These are phyloP conservation scores for Pelmatolapia mariae DNA, from an alignment of 2,113 vertebrate species.

Conservation along the genomic window DNA sequence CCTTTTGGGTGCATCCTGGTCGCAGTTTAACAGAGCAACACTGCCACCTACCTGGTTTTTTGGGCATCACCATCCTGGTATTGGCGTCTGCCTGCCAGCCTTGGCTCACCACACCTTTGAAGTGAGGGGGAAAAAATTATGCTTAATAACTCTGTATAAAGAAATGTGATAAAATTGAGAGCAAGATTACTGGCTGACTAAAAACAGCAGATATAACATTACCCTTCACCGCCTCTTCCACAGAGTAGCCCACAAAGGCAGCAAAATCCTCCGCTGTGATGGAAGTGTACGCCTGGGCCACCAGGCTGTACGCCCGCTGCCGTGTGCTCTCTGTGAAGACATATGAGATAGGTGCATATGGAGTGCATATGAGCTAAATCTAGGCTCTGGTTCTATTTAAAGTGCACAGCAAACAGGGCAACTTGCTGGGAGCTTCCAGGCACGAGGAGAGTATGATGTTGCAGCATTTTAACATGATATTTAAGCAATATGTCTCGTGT, in stretches of 20 bases:
- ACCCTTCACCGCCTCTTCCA: conserved; percentile 97
- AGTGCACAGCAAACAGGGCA: background rate
- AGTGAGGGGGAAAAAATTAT: background rate
- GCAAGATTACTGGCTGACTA: background rate
- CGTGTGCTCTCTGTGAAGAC: conserved; percentile 80
- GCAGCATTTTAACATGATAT: background rate
- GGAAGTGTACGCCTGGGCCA: conserved; percentile 95
- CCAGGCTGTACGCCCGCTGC: conserved; percentile 84
- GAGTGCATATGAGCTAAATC: background rate
- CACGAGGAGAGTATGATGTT: background rate
- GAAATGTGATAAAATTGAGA: background rate
- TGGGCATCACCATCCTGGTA: conserved; percentile 95
- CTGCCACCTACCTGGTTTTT: conserved; percentile 91
- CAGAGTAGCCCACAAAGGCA: conserved; percentile 91
- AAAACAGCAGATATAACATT: background rate
- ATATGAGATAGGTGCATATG: background rate
- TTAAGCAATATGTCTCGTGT: background rate
- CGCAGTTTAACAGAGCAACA: background rate
- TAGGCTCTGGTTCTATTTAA: background rate
- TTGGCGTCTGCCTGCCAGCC: conserved; percentile 93
- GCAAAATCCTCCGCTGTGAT: conserved; percentile 91
- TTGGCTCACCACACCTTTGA: conserved; percentile 84
- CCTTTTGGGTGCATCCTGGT: background rate
- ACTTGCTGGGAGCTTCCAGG: background rate
- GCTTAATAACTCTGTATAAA: background rate